A percentile compares a stretch with the other conserved stretches of the same genome.
phyloP scores from a whole-genome alignment of 2,797 vertebrate genomes.

The Chelon auratus region DNA sequence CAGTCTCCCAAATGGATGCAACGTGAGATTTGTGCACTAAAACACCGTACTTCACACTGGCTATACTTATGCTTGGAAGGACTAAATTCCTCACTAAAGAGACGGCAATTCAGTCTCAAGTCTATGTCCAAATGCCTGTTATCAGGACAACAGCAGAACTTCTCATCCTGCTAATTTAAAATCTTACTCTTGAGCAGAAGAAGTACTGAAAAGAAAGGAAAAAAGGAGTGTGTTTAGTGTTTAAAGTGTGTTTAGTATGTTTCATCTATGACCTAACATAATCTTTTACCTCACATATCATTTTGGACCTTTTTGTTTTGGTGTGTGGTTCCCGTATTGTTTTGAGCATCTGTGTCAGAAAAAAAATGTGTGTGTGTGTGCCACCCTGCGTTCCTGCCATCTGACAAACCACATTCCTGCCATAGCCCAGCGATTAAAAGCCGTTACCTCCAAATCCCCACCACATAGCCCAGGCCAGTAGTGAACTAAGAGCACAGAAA shows the following conservation, averaged over 20 bases:
- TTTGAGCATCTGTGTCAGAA: constrained; percentile 54
- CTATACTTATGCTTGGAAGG: constrained; percentile 16
- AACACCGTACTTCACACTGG: constrained; percentile 5
- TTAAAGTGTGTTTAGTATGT: neutral
- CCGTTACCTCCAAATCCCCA: constrained; percentile 73
- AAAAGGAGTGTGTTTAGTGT: neutral
- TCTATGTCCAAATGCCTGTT: constrained; percentile 30
- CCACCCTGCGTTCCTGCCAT: constrained; percentile 68
- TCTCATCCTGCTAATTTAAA: constrained; percentile 38
- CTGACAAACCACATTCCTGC: constrained; percentile 75
- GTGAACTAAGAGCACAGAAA: constrained; percentile 74
- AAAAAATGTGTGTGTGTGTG: constrained; percentile 51
- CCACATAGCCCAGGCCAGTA: constrained; percentile 68
- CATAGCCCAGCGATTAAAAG: constrained; percentile 77
- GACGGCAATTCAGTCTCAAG: constrained; percentile 33
- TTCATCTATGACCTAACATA: constrained; percentile 25
- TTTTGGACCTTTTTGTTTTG: constrained; percentile 10
- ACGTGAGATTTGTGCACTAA: neutral
- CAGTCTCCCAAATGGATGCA: constrained; percentile 22
- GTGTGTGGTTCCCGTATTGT: constrained; percentile 28
- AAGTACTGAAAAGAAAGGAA: neutral
- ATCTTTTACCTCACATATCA: constrained; percentile 26
- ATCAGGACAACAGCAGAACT: constrained; percentile 23
- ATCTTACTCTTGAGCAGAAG: constrained; percentile 9
- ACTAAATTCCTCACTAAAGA: constrained; percentile 38